Base-by-base conservation (phyloP, 2,113 vertebrate genomes). In the Sceloporus tristichus region DNA sequence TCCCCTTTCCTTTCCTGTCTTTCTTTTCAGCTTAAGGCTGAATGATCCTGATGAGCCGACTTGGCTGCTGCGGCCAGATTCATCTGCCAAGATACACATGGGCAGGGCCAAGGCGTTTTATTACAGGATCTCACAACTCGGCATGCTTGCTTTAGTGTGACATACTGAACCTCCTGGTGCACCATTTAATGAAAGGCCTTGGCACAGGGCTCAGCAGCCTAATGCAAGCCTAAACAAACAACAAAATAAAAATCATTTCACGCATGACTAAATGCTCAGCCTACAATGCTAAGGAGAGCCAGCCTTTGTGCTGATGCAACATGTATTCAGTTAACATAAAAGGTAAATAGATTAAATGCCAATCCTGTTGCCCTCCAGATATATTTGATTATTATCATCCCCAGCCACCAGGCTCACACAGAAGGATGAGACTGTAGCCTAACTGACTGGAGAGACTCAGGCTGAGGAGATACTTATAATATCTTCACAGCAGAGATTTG, bases 21-120 rank as follows among this genome's bases (percentile, higher is more conserved):
- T 0, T 0, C 0, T 5, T 23, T 56, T 38, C 25, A 27, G 66
- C 48, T 68, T 81, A 21, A 54, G 38, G 38, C 9, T 0, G 16
- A 88, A 53, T 53, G 78, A 25, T 0, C n/a, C 27, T 0, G 2
- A 71, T 0, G 65, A 82, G 27, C 54, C 11, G 11, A 0, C 1
- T 79, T 42, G 86, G 84, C 74, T 78, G 73, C 27, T 0, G 14
- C 23, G 14, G 40, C 73, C 25, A 29, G 18, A 65, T 88, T 71
- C 56, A 29, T 3, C 1, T 53, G 87, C 89, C 85, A 85, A 82
- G 77, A 79, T 56, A 53, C 62, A 9, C 73, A 80, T 25, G 71
- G 82, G 42, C 73, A 85, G 68, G 74, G 74, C 88, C 79, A 66
- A 77, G 8, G 0, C 21, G 5, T 38, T 77, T 82, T 76, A 62